Conservation (phyloP, 2,888 invertebrate genomes). For the Drosophila kambysellisi region DNA sequence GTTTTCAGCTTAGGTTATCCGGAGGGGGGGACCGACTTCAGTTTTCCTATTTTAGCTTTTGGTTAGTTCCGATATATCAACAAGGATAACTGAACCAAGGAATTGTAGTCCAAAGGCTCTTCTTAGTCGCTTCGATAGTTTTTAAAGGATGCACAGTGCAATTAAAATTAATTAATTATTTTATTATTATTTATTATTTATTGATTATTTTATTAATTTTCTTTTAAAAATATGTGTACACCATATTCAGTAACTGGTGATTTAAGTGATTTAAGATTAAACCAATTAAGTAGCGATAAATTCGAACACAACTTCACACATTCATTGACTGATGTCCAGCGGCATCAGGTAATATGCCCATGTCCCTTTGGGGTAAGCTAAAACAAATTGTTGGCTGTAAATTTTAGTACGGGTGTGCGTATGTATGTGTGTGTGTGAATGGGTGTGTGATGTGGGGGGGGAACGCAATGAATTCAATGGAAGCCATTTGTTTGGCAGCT, state of each 20-base stretch:
- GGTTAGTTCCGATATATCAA: neutral
- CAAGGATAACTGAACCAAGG: neutral
- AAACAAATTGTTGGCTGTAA: slow-evolving; percentile 69
- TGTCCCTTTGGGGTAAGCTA: slow-evolving; percentile 4
- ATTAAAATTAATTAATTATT: neutral
- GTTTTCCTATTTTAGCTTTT: neutral
- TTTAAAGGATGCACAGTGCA: neutral
- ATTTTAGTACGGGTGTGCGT: slow-evolving; percentile 24
- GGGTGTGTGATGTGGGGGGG: slow-evolving; percentile 12
- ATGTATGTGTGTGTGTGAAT: neutral
- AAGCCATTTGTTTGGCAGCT: slow-evolving; percentile 66
- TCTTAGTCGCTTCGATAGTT: neutral
- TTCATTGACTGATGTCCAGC: slow-evolving; percentile 1
- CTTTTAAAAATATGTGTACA: neutral
- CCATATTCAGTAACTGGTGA: too few species aligned
- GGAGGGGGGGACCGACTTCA: too few species aligned
- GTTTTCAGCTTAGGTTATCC: neutral
- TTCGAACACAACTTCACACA: neutral
- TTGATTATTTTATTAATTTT: neutral
- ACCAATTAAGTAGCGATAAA: neutral
- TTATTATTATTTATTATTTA: neutral
- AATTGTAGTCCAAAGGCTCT: neutral
- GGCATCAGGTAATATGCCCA: slow-evolving; percentile 1
- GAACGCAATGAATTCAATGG: slow-evolving; percentile 44
- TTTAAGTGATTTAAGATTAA: neutral